Base-by-base conservation (phyloP, 2,888 invertebrate genomes). In the Sylvicola cinctus region DNA sequence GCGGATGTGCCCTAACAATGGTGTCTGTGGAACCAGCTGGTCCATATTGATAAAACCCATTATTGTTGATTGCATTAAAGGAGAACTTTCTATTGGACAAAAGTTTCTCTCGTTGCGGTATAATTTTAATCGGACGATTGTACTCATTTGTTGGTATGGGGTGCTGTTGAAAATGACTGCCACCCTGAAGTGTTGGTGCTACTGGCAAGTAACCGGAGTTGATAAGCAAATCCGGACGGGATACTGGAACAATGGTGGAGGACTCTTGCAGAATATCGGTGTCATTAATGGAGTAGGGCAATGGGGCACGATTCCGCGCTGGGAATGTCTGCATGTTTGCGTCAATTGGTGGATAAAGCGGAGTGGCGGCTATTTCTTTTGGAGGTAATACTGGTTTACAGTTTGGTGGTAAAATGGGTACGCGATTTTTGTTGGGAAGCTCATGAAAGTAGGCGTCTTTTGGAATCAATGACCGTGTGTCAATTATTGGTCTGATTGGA, bases 381-480 rank as follows among this genome's bases (percentile, higher is more conserved):
- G 40, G 32, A 16, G n/a, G n/a, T n/a, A n/a, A n/a, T n/a, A n/a
- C n/a, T n/a, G n/a, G n/a, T n/a, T n/a, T n/a, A n/a, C n/a, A n/a
- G n/a, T n/a, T n/a, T n/a, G n/a, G n/a, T 7, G 25, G 25, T 7
- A 25, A 8, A 7, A 8, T 25, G 11, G 7, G 8, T 8, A 25
- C 25, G 8, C 42, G 43, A 29, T 44, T 42, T 32, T 63, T 55
- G 46, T 65, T 66, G 1, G 68, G 63, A 26, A 68, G 58, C 36
- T 68, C 68, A 43, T 68, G 68, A 43, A 68, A 68, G 46, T 68
- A 68, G 2, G 68, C 68, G 49, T 68, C 68, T 53, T 68, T 68
- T 10, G 68, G 68, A 34, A 68, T 58, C 45, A 64, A 55, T 58
- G 38, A 39, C 28, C 43, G 31, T 20, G 43, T 40, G 36, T 44